These are phyloP conservation scores for Ectobius pallidus DNA, from an alignment of 2,888 invertebrate species.

Conservation along the genomic window DNA sequence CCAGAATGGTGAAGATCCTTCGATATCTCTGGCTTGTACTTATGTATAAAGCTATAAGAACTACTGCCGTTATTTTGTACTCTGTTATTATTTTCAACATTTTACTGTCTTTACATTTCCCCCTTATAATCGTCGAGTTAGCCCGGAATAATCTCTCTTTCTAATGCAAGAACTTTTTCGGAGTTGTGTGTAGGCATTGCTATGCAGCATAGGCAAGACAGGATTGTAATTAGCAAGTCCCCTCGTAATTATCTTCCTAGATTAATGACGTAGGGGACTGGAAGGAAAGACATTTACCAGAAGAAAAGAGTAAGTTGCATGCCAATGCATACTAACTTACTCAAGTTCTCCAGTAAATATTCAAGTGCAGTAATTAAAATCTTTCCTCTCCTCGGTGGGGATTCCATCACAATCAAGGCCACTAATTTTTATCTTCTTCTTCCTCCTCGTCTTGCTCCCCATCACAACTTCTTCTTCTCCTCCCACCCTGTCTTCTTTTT, in stretches of 20 bases:
- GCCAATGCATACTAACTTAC: background rate
- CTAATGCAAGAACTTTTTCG: too few relatives aligned
- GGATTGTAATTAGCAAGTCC: conserved; percentile 2
- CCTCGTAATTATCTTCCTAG: conserved; percentile 2
- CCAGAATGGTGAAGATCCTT: too few relatives aligned
- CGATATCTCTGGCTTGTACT: too few relatives aligned
- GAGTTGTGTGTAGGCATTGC: too few relatives aligned
- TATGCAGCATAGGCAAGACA: background rate
- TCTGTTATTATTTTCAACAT: too few relatives aligned
- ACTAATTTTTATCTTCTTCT: too few relatives aligned
- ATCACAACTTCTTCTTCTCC: background rate
- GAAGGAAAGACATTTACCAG: background rate
- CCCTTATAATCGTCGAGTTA: too few relatives aligned
- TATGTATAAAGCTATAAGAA: too few relatives aligned
- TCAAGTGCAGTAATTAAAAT: background rate
- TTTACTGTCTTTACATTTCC: too few relatives aligned
- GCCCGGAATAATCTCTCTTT: too few relatives aligned
- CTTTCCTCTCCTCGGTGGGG: background rate
- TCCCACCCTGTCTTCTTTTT: background rate
- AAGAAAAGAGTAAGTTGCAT: background rate
- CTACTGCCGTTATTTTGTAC: too few relatives aligned
- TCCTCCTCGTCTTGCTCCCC: background rate
- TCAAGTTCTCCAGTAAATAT: background rate
- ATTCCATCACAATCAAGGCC: background rate
- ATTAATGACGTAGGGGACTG: background rate